Evolutionary conservation across 2,888 invertebrate species (phyloP), one percentile per base, ranked within the genome.

Genomic region (Ditula angustiorana): DNA sequence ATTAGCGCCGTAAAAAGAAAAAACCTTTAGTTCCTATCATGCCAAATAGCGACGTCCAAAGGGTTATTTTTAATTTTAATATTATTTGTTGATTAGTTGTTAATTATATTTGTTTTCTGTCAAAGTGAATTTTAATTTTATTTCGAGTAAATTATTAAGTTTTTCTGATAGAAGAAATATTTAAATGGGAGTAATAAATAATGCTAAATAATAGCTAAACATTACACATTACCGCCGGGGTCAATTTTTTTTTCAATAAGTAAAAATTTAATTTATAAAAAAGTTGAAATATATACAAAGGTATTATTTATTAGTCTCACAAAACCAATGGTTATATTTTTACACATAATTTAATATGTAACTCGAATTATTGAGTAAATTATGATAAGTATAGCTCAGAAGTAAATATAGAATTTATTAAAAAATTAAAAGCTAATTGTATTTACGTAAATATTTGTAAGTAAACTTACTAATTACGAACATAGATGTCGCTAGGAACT

Each of bases 31-130:
- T 83, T 81, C 81, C 81, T 80, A 77, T 67, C 61, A 67, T 75
- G 74, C 81, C 82, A 81, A 81, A 81, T 79, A 63, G 69, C 24
- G 35, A 67, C 60, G 66, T 71, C 71, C 74, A 74, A 74, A 73
- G 73, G 66, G 60, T 66, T 55, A n/a, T 63, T 50, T 41, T 66
- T 67, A 61, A 67, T 68, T 68, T 59, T 58, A 65, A 68, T 67
- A 67, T 73, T 66, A 37, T 61, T 73, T 73, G 71, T 74, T 76
- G 62, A 71, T 70, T 76, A 74, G 70, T 76, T 63, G 56, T 62
- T 74, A 69, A 60, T 59, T 64, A 37, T 35, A 28, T 28, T 66
- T 58, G 35, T 55, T 61, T 50, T 50, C 19, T 28, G 37, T 61
- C 46, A 16, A 26, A 26, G 26, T 59, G 24, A 44, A 37, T 26